Evolutionary conservation across 2,797 vertebrate species (phyloP), one percentile per base, ranked within the genome.

Genomic region (Mallotus villosus): DNA sequence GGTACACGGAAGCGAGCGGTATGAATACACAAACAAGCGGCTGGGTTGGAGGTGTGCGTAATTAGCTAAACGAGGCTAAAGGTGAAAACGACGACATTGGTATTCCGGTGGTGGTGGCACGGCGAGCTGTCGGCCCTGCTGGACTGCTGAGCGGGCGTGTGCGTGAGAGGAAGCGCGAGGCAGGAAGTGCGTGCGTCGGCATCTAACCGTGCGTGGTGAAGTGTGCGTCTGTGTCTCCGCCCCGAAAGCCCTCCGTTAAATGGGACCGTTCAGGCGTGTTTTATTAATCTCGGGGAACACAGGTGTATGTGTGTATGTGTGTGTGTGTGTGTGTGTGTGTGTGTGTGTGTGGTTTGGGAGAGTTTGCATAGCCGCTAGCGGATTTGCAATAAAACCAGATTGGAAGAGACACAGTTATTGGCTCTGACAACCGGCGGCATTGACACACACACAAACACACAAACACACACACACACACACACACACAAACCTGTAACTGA

Each of bases 221-320:
- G n/a, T n/a, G 25, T 25, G 25, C 25, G 2, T 25, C 25, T 25
- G 25, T 32, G 6, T 0, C 32, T 32, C 32, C 32, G 6, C 32
- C 32, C 4, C 5, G 32, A 5, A 5, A 32, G 3, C 32, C 32
- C 80, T 79, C 79, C 80, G 87, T 89, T 74, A 76, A 85, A 87
- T 87, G 79, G 84, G 66, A 80, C 74, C 72, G 19, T 74, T 82
- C 75, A 73, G 73, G 77, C 74, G 63, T 51, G 57, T 60, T 71
- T 81, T 83, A 82, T 89, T 84, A 83, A 84, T 74, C 78, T 75
- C 22, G 12, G 80, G 84, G 84, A 83, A 82, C 78, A 78, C 75
- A 77, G 83, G 74, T 80, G 70, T 73, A 65, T 41, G 59, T 29
- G 29, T 32, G 4, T 32, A 5, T 32, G 32, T 3, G 32, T 41